Evolutionary conservation across 2,113 vertebrate genomes (phyloP).

Genomic region (Podarcis raffonei): DNA sequence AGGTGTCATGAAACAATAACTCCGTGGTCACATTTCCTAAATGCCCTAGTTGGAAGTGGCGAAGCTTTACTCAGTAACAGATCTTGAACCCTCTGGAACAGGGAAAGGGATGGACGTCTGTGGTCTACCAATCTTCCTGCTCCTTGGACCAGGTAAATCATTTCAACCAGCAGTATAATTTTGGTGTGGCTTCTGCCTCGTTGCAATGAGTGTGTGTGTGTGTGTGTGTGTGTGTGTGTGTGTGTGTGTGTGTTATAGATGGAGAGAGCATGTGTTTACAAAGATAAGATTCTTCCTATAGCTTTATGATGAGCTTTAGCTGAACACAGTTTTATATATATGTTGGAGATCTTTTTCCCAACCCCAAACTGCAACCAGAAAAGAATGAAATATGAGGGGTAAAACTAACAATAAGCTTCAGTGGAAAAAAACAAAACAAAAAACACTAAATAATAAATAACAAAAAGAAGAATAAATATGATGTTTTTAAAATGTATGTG

Average conservation of each 20-base stretch:
- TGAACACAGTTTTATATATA: neutral
- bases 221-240: neutral
- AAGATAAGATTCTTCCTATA: neutral
- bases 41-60: neutral
- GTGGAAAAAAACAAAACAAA: no score
- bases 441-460: neutral
- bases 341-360: neutral
- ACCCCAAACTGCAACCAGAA: neutral
- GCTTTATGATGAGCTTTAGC: neutral
- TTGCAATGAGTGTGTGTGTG: no score
- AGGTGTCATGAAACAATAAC: slow-evolving; percentile 75
- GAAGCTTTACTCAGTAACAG: slow-evolving; percentile 18
- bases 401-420: neutral
- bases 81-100: neutral
- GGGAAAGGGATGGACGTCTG: slow-evolving; percentile 50
- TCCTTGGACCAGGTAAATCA: slow-evolving; percentile 69
- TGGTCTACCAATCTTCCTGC: slow-evolving; percentile 32
- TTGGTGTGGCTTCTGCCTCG: neutral
- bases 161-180: neutral
- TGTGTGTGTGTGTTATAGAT: neutral
- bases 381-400: neutral
- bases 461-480: neutral
- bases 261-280: neutral
- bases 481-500: neutral
- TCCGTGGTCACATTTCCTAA: neutral